Evolutionary conservation across 1,140 invertebrate genomes (phyloP).

Genomic region (Atta texana): DNA sequence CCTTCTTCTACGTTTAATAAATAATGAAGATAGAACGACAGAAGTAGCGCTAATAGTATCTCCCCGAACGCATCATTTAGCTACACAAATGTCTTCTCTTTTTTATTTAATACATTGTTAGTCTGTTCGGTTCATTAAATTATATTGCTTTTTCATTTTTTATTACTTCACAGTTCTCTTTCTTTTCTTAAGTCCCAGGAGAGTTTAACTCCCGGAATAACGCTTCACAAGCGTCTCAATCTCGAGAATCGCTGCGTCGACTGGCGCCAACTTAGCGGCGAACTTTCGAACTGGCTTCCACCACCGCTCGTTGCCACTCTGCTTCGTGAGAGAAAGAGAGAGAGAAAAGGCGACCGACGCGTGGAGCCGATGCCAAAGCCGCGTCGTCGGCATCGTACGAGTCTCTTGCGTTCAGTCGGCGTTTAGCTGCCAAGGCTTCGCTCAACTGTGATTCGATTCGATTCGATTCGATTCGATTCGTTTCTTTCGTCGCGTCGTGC

Average conservation of each 20-base stretch:
- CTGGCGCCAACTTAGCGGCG: slow-evolving; percentile 57
- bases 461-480: background rate
- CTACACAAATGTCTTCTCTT: background rate
- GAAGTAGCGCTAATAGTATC: no score
- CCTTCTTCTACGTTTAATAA: no score
- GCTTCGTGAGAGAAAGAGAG: background rate
- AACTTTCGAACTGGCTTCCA: slow-evolving; percentile 50
- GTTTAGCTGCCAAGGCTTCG: slow-evolving; percentile 31
- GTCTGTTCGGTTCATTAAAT: background rate
- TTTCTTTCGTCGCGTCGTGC: background rate
- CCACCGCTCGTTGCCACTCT: slow-evolving; percentile 3
- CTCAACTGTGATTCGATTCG: background rate
- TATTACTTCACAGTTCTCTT: background rate
- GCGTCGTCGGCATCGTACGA: slow-evolving; percentile 21
- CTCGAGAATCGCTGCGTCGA: slow-evolving; percentile 2
- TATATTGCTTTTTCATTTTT: background rate
- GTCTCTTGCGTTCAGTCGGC: slow-evolving; percentile 37
- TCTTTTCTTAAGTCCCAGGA: background rate
- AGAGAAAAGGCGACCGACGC: slow-evolving; percentile 5
- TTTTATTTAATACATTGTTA: background rate
- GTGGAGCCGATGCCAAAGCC: slow-evolving; percentile 1
- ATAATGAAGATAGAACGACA: no score
- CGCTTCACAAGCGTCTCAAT: background rate
- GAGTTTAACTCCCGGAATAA: background rate
- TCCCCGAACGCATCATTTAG: no score